Evolutionary conservation across 2,797 vertebrate species (phyloP), one percentile per base, ranked within the genome.

Genomic region (Phrynocephalus vlangalii): DNA sequence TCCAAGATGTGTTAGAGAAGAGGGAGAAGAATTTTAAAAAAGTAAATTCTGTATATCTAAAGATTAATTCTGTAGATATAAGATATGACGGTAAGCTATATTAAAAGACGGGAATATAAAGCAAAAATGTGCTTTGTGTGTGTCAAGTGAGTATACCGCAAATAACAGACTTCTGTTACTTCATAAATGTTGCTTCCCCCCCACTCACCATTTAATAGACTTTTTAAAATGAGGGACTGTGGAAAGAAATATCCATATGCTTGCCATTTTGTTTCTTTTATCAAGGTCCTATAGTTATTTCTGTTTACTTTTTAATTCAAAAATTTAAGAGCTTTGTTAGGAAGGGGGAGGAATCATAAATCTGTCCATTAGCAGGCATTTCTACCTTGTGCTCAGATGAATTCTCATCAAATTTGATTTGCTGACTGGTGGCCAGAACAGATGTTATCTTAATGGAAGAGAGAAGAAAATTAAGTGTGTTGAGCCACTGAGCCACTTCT

Each of bases 361-460:
- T 94, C 87, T 96, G 75, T 89, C 91, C 80, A 93, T 92, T 94
- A 94, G 44, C 91, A 92, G 88, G n/a, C 81, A 92, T 96, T 96
- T 95, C 86, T 92, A 89, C 90, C 93, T 95, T 94, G 89, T 87
- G 91, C 84, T 95, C 87, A 86, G 84, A 88, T 95, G 92, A 96
- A 95, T 96, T 95, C 88, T 94, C 82, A 94, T 93, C 89, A 94
- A 93, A 95, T 96, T 95, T 94, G 90, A 96, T 95, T 97, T 96
- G 91, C 91, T 95, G 92, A 96, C 91, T 96, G 77, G 92, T 94
- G 92, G 88, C 86, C 94, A 95, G 91, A 95, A 91, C 93, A 97
- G 93, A 94, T 96, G 93, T 96, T 96, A 90, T 85, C 92, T 96
- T 96, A 96, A 95, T 97, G 90, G 89, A 94, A 93, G 78, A 94